Evolutionary conservation across 2,888 invertebrate genomes (phyloP), one percentile per base, ranked within the genome.

Genomic region (Odontocerum albicorne): DNA sequence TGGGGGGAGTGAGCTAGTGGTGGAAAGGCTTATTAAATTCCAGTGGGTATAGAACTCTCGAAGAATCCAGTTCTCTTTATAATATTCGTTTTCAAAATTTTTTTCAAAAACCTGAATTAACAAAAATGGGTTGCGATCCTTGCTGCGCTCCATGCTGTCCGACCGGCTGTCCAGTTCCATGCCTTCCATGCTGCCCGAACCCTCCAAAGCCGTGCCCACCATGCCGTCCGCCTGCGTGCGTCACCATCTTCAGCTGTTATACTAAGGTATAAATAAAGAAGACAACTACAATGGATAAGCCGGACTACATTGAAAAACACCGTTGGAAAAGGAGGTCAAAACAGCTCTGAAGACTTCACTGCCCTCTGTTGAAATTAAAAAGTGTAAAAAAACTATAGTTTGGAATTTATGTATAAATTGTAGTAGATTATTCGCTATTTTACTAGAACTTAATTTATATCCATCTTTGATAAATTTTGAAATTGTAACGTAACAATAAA

Each of bases 171-270:
- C 51, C 51, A 4, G 31, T 42, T 17, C 51, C 51, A 20, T 51
- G 51, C 13, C 27, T 51, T 12, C 42, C 51, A 1, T 51, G 51
- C 17, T 51, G 51, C 43, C 51, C 51, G 8, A 51, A 51, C 15
- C 49, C 45, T 4, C 53, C 39, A 6, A 45, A 31, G 36, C 39
- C 40, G 13, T 22, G 39, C 22, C 55, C 49, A 12, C 50, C 45
- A 10, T 38, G 38, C 21, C 16, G 50, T 3, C 50, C 50, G 15
- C 38, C 36, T 4, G 36, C 44, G 19, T 39, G 50, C 22, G 50
- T 38, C 15, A 40, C 49, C 31, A 40, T 44, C 12, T 45, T 38
- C 32, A 44, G 44, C 39, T 45, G 49, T 46, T 50, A 44, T 27
- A 47, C 50, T 13, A 45, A 40, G 40, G 33, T 42, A 32, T 39